Base-by-base conservation (phyloP, 2,113 vertebrate species). In the Amazona vittata region DNA sequence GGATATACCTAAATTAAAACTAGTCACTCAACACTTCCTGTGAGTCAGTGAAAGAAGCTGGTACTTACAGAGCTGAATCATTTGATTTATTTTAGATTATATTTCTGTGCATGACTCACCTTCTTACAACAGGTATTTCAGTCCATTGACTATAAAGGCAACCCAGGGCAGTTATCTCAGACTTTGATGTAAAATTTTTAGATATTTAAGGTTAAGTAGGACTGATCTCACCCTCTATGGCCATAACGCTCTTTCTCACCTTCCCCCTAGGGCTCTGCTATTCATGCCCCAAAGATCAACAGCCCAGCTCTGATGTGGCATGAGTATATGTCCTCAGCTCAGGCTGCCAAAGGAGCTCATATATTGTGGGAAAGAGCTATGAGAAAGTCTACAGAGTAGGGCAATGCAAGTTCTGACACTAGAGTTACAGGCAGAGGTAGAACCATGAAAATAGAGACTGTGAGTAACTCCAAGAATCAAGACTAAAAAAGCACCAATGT, bases 71-170 rank as follows among this genome's bases (percentile, higher is more conserved):
- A 83, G 57, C 35, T 88, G 75, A 91, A 55, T 87, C 6, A 93
- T 52, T 91, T 77, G 77, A 82, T 92, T 84, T 90, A 84, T 75
- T 93, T 96, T 62, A 50, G 25, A 39, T 83, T 35, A 7, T 83
- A n/a, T 86, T 90, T 92, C 43, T 52, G 67, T 41, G 28, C 63
- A 73, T 94, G 83, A 92, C 35, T 94, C 80, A 83, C 19, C 35
- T 83, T 88, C 47, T 83, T 86, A 92, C 10, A 86, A 62, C 63
- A 95, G 67, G 63, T 83, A 57, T 89, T 90, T 83, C 57, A 86
- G 49, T 65, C 11, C 44, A 73, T 26, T 82, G 44, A 47, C 44
- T 55, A n/a, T 35, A 86, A 89, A 89, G 63, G 44, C 49, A 65
- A 71, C 22, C 15, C 26, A 83, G 52, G 68, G 55, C 44, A 73